A percentile compares a stretch with the other conserved stretches of the same genome.
Evolutionary conservation across 1,140 invertebrate species (phyloP).

Genomic region (Meloidogyne hapla): DNA sequence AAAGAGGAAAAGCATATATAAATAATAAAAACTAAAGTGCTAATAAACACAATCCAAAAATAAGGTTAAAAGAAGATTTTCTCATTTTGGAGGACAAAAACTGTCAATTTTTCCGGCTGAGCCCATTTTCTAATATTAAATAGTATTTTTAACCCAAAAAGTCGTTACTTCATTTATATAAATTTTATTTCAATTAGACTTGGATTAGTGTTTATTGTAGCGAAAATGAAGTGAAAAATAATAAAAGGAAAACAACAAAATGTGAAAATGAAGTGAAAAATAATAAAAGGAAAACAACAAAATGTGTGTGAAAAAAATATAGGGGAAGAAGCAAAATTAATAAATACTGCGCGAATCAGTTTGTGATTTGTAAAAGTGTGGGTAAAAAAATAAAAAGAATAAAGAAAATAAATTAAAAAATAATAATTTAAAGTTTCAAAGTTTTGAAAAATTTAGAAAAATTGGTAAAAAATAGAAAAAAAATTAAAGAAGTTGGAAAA

Average conservation of each 20-base stretch:
- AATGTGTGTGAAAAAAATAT: background rate
- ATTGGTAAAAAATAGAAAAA: background rate
- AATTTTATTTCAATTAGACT: background rate
- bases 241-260: background rate
- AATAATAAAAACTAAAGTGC: background rate
- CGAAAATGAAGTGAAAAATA: background rate
- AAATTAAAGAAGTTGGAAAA: too few relatives aligned
- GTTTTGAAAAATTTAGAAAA: background rate
- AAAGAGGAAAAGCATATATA: background rate
- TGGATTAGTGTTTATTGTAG: slow-evolving; percentile 6
- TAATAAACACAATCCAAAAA: background rate
- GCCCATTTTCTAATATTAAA: background rate
- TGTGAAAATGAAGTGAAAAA: background rate
- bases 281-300: too few relatives aligned
- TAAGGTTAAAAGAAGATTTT: background rate
- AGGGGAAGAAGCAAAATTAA: too few relatives aligned
- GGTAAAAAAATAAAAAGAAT: too few relatives aligned
- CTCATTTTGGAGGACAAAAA: background rate
- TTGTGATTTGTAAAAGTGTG: too few relatives aligned
- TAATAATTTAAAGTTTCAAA: too few relatives aligned
- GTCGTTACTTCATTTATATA: background rate
- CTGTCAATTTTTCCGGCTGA: slow-evolving; percentile 4
- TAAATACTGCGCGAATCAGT: too few relatives aligned
- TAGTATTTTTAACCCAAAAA: background rate
- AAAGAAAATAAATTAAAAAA: too few relatives aligned